These are phyloP conservation scores for Panulirus ornatus DNA, from an alignment of 1,140 invertebrate genomes.

Conservation along the genomic window DNA sequence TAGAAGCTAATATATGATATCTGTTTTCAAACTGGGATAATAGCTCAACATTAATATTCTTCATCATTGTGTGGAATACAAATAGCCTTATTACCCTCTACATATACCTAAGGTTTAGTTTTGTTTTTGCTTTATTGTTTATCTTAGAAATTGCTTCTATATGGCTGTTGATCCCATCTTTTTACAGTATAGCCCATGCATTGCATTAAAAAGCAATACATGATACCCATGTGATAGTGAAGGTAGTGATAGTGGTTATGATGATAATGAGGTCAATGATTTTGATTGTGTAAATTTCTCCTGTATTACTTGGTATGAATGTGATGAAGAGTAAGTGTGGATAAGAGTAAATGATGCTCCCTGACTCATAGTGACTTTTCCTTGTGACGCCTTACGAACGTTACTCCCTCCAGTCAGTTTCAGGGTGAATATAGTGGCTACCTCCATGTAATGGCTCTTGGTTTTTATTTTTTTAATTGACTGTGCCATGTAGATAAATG, in stretches of 20 bases:
- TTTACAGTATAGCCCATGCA: constrained; percentile 32
- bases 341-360: constrained; percentile 69
- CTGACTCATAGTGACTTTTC: constrained; percentile 68
- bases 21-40: not conserved
- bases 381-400: constrained; percentile 65
- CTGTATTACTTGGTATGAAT: constrained; percentile 56
- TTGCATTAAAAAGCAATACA: constrained; percentile 44
- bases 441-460: constrained; percentile 21
- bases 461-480: constrained; percentile 9
- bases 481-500: not conserved
- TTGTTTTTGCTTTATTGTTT: not conserved
- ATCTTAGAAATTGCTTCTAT: not conserved
- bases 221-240: constrained; percentile 64
- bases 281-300: not conserved
- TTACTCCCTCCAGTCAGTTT: constrained; percentile 54
- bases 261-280: constrained; percentile 33
- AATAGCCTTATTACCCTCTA: constrained; percentile 4
- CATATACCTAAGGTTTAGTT: not conserved
- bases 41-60: not conserved
- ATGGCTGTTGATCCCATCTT: constrained; percentile 37
- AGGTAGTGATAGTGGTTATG: constrained; percentile 64
- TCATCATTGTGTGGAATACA: not conserved
- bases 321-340: constrained; percentile 56
- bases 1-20: not conserved
- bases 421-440: constrained; percentile 35